Evolutionary conservation across 2,888 invertebrate genomes (phyloP).

Genomic region (Heliconius cydno): DNA sequence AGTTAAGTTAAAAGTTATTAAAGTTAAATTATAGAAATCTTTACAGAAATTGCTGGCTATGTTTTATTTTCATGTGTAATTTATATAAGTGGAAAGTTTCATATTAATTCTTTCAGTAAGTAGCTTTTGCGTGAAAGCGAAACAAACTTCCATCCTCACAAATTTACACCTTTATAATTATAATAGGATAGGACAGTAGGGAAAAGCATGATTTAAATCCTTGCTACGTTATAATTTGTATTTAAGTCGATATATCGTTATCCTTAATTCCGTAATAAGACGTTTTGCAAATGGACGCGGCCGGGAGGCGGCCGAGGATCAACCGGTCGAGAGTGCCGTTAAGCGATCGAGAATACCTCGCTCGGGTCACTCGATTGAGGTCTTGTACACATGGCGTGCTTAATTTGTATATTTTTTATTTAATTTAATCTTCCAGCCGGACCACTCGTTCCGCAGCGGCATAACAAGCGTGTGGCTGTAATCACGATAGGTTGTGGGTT

Average conservation of each 20-base stretch:
- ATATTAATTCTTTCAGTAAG: too few relatives aligned
- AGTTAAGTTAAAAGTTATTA: too few relatives aligned
- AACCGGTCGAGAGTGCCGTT: conserved; percentile 44
- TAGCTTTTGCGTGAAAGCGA: too few relatives aligned
- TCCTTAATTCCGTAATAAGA: conserved; percentile 8
- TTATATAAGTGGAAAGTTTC: too few relatives aligned
- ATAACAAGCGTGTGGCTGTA: neutral
- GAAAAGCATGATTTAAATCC: too few relatives aligned
- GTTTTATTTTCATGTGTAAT: too few relatives aligned
- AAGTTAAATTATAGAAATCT: too few relatives aligned
- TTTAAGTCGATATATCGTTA: neutral
- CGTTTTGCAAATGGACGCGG: conserved; percentile 23
- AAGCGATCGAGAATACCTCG: conserved; percentile 36
- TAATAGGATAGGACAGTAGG: too few relatives aligned
- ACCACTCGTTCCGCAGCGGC: neutral
- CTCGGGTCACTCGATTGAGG: conserved; percentile 30
- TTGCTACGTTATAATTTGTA: neutral
- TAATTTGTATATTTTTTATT: neutral
- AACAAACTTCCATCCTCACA: too few relatives aligned
- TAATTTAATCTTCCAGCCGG: neutral
- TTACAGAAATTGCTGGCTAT: too few relatives aligned
- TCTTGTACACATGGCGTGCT: conserved; percentile 19
- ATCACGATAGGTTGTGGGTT: neutral
- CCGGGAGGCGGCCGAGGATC: conserved; percentile 24
- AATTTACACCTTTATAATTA: too few relatives aligned